These are phyloP conservation scores for Lophius piscatorius DNA, from an alignment of 2,113 vertebrate species.

Conservation along the genomic window DNA sequence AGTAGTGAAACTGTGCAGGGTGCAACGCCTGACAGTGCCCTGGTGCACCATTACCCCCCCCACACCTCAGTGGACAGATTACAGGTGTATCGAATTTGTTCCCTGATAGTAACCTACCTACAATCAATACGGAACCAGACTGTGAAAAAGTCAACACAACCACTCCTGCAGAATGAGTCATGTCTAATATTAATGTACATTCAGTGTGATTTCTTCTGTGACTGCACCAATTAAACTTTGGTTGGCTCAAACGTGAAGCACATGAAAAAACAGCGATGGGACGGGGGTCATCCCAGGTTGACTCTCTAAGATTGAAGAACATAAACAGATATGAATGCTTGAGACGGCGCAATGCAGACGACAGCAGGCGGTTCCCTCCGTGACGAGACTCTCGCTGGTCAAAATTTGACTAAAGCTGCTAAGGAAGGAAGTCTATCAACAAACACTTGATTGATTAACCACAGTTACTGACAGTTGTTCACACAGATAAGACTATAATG, in stretches of 20 bases:
- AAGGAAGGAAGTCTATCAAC: background rate
- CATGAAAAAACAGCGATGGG: constrained; percentile 27
- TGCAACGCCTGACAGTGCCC: constrained; percentile 27
- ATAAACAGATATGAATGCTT: constrained; percentile 19
- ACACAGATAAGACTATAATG: background rate
- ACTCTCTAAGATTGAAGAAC: constrained; percentile 11
- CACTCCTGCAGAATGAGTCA: constrained; percentile 32
- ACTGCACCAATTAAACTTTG: constrained; percentile 60
- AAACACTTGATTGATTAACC: constrained; percentile 18
- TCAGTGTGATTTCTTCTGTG: constrained; percentile 61
- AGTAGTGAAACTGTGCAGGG: constrained; percentile 43
- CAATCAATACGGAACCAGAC: constrained; percentile 63
- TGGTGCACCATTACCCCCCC: constrained; percentile 26
- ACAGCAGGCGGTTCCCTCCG: constrained; percentile 1
- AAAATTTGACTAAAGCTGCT: constrained; percentile 10
- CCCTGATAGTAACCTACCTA: constrained; percentile 44
- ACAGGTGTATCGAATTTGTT: constrained; percentile 29
- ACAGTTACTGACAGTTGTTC: background rate
- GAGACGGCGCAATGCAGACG: constrained; percentile 22
- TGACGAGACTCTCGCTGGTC: constrained; percentile 20
- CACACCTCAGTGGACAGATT: constrained; percentile 33
- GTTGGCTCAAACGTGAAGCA: constrained; percentile 55
- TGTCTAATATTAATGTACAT: constrained; percentile 66
- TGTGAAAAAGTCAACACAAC: constrained; percentile 35
- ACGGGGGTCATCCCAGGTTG: constrained; percentile 6